These are phyloP conservation scores for Volucella inanis DNA, from an alignment of 2,888 invertebrate species.

Conservation along the genomic window DNA sequence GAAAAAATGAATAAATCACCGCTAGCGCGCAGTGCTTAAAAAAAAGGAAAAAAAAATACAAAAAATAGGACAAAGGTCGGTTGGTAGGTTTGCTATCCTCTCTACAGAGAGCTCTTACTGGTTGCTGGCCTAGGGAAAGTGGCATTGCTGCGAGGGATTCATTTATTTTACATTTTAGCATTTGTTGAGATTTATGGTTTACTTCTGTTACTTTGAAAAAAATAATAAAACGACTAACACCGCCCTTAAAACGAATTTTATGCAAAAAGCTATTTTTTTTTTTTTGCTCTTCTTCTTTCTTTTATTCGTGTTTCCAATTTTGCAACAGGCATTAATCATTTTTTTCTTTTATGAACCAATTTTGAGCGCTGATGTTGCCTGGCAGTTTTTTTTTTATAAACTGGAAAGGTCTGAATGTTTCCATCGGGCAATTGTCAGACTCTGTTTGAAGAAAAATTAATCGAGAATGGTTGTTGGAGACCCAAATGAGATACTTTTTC, in stretches of 20 bases:
- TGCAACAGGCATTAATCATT: constrained; percentile 36
- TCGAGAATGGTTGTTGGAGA: too few relatives aligned
- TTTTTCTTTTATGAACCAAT: constrained; percentile 26
- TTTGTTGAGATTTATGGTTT: constrained; percentile 72
- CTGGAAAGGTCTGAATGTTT: too few relatives aligned
- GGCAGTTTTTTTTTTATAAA: constrained; percentile 6
- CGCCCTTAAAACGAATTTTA: constrained; percentile 48
- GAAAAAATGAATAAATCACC: constrained; percentile 54
- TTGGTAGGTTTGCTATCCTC: constrained; percentile 40
- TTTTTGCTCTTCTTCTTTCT: constrained; percentile 8
- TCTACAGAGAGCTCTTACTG: constrained; percentile 49
- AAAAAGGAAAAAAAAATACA: constrained; percentile 6
- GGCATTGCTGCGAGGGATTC: constrained; percentile 46
- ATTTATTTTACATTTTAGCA: constrained; percentile 73
- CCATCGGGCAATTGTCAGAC: too few relatives aligned
- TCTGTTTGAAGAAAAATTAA: too few relatives aligned
- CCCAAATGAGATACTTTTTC: too few relatives aligned
- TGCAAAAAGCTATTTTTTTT: constrained; percentile 25
- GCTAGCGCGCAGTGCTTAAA: constrained; percentile 31
- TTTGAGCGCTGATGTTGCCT: not conserved
- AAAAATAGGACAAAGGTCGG: constrained; percentile 55
- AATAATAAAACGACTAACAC: constrained; percentile 5
- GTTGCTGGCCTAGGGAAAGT: constrained; percentile 24
- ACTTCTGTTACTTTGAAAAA: constrained; percentile 39
- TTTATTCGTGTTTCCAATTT: constrained; percentile 28